phyloP scores from a whole-genome alignment of 2,888 invertebrate species.

The Tipula lateralis region DNA sequence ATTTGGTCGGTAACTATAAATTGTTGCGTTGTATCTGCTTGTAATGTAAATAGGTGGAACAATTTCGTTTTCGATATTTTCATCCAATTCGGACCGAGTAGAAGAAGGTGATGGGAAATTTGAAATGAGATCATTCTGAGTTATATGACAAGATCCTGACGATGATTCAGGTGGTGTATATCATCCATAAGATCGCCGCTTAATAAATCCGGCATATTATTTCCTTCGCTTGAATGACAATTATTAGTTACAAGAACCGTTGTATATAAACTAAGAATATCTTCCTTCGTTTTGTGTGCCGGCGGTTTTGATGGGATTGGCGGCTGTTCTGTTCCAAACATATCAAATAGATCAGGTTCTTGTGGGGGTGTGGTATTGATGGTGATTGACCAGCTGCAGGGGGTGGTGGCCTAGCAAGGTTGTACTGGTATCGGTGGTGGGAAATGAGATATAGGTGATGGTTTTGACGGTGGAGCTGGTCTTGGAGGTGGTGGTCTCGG shows the following conservation, averaged over 20 bases:
- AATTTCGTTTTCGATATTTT: slow-evolving; percentile 30
- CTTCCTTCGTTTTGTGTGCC: slow-evolving; percentile 55
- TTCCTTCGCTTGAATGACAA: not conserved
- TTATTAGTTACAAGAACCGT: slow-evolving; percentile 31
- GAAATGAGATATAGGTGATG: not conserved
- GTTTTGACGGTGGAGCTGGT: slow-evolving; percentile 41
- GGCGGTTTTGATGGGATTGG: slow-evolving; percentile 51
- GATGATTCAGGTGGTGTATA: slow-evolving; percentile 32
- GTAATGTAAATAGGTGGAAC: slow-evolving; percentile 37
- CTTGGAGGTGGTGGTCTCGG: slow-evolving; percentile 50
- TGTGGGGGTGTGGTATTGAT: slow-evolving; percentile 33
- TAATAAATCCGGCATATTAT: slow-evolving; percentile 53
- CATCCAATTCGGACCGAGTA: not conserved
- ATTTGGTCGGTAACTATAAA: no score
- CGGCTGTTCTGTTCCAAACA: slow-evolving; percentile 47
- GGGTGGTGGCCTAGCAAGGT: slow-evolving; percentile 34
- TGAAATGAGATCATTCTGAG: not conserved
- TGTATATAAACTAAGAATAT: slow-evolving; percentile 56
- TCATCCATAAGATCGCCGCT: slow-evolving; percentile 50
- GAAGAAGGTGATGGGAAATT: not conserved
- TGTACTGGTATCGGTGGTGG: not conserved
- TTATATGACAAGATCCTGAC: not conserved
- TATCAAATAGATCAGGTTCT: slow-evolving; percentile 57
- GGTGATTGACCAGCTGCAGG: slow-evolving; percentile 42
- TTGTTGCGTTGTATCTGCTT: slow-evolving; percentile 34